These are phyloP conservation scores for Cirrhinus molitorella DNA, from an alignment of 2,797 vertebrate genomes.

Conservation along the genomic window DNA sequence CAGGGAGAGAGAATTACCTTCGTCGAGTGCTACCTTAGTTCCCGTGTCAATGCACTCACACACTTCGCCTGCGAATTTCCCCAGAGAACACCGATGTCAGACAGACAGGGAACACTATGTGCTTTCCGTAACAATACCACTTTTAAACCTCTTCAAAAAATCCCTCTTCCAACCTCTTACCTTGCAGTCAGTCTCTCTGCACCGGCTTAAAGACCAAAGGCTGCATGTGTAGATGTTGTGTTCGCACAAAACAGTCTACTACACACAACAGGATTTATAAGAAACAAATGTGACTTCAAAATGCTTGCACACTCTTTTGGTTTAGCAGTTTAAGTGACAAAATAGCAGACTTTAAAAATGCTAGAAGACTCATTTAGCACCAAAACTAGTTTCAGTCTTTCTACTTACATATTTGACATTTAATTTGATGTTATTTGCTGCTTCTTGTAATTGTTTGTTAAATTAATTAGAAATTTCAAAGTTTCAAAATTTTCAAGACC, in stretches of 20 bases:
- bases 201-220: background rate
- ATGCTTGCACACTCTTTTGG: background rate
- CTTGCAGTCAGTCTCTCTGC: background rate
- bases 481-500: too few relatives aligned
- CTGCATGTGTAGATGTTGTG: background rate
- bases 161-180: conserved; percentile 7
- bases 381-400: too few relatives aligned
- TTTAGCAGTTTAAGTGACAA: conserved; percentile 4
- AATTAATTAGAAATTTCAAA: too few relatives aligned
- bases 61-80: conserved; percentile 4
- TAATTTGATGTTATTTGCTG: background rate
- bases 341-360: background rate
- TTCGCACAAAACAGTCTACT: background rate
- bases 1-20: conserved; percentile 5
- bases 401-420: background rate
- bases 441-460: background rate
- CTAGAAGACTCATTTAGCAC: background rate
- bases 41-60: conserved; percentile 25
- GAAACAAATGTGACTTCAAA: background rate
- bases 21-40: background rate
- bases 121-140: conserved; percentile 3
- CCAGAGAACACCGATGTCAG: conserved; percentile 13
- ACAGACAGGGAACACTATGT: conserved; percentile 16
- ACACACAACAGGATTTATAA: background rate
- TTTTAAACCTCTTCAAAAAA: conserved; percentile 29